phyloP scores from a whole-genome alignment of 2,888 invertebrate genomes.

The Bedellia somnulentella region DNA sequence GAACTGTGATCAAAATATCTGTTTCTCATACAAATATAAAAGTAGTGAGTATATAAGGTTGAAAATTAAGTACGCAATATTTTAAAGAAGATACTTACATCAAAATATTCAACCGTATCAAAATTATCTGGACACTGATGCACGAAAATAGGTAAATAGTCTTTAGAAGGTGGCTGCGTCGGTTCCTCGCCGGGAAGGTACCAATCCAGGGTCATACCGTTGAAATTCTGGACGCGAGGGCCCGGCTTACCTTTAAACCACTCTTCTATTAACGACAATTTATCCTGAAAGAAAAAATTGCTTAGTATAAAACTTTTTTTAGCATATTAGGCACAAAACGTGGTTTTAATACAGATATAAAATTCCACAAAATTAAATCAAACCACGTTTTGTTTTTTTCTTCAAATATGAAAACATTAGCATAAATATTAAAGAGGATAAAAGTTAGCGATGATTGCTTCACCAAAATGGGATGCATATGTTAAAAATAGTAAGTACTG shows the following conservation, averaged over 20 bases:
- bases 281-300: conserved; percentile 58
- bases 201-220: conserved; percentile 69
- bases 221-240: conserved; percentile 48
- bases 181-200: conserved; percentile 67
- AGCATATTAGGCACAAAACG: neutral
- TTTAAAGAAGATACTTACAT: conserved; percentile 58
- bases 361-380: too few relatives aligned
- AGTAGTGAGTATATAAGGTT: too few relatives aligned
- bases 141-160: conserved; percentile 71
- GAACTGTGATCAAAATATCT: too few relatives aligned
- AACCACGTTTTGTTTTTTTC: too few relatives aligned
- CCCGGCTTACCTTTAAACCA: conserved; percentile 47
- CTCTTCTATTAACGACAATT: conserved; percentile 68
- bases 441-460: too few relatives aligned
- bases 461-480: too few relatives aligned
- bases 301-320: neutral
- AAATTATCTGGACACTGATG: conserved; percentile 83
- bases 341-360: too few relatives aligned
- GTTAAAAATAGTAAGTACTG: too few relatives aligned
- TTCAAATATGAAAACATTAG: too few relatives aligned
- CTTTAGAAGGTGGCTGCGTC: conserved; percentile 55
- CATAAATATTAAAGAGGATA: too few relatives aligned
- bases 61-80: too few relatives aligned
- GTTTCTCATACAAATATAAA: too few relatives aligned
- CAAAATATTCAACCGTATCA: conserved; percentile 82